These are phyloP conservation scores for Drymodes brunneopygia DNA, from an alignment of 2,113 vertebrate genomes.

Conservation along the genomic window DNA sequence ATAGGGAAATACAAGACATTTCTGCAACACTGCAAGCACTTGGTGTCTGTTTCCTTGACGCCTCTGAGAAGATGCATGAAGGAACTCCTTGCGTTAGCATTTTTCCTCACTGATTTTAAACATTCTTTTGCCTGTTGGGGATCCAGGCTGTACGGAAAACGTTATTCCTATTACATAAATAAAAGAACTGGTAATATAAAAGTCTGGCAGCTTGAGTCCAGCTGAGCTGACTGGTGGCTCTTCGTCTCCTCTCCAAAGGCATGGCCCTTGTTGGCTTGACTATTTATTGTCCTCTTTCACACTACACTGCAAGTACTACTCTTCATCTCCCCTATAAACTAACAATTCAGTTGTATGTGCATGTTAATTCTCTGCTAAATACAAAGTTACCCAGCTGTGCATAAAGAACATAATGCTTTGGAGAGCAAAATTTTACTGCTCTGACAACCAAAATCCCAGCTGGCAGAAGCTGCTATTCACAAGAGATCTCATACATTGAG, in stretches of 20 bases:
- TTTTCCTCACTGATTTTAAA: neutral
- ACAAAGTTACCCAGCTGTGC: neutral
- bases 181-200: neutral
- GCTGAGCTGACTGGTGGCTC: neutral
- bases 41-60: neutral
- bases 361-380: neutral
- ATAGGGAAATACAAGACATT: neutral
- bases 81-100: neutral
- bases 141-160: neutral
- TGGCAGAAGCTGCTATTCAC: neutral
- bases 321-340: neutral
- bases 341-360: neutral
- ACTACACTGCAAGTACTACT: neutral
- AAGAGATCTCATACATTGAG: fast-evolving
- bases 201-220: neutral
- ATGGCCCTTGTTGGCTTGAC: neutral
- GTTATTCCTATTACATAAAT: neutral
- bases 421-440: neutral
- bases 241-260: neutral
- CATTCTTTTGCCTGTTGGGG: neutral
- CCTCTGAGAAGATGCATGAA: neutral
- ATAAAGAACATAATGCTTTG: neutral
- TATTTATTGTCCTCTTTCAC: neutral
- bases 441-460: neutral
- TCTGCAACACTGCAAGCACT: neutral